Conservation (phyloP, 2,888 invertebrate species). For the Biston stratarius region DNA sequence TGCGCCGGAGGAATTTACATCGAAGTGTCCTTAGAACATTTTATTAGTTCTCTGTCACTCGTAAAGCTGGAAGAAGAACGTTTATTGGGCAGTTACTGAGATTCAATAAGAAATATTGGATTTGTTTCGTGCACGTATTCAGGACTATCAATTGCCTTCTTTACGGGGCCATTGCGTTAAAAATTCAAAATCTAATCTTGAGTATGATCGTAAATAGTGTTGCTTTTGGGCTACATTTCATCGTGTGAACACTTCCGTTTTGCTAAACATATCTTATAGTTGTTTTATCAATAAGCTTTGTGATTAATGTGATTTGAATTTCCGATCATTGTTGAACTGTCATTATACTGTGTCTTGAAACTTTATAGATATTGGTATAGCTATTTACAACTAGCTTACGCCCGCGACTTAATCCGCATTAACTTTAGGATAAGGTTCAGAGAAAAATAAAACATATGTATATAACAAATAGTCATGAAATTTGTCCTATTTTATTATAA, state of each 20-base stretch:
- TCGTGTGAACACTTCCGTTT: neutral
- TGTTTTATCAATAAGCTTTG: neutral
- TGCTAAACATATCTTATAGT: neutral
- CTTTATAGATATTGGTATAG: too few species aligned
- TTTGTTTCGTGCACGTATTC: constrained; percentile 42
- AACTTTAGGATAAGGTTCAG: too few species aligned
- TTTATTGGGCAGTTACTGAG: constrained; percentile 72
- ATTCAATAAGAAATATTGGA: constrained; percentile 72
- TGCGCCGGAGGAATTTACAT: constrained; percentile 55
- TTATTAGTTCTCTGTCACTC: constrained; percentile 62
- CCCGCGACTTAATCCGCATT: too few species aligned
- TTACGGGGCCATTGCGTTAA: constrained; percentile 9
- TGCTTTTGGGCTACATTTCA: constrained; percentile 3
- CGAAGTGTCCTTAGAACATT: constrained; percentile 53
- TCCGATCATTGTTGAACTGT: too few species aligned
- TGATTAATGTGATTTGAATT: neutral
- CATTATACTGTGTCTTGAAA: too few species aligned
- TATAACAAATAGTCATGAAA: too few species aligned
- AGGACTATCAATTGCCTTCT: constrained; percentile 15
- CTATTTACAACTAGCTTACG: too few species aligned
- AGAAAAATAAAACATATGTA: too few species aligned
- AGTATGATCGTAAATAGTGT: neutral
- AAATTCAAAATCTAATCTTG: constrained; percentile 7
- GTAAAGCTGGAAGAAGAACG: constrained; percentile 56
- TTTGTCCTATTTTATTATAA: too few species aligned